Conservation (phyloP, 2,888 invertebrate species). For the Caenorhabditis sp. region DNA sequence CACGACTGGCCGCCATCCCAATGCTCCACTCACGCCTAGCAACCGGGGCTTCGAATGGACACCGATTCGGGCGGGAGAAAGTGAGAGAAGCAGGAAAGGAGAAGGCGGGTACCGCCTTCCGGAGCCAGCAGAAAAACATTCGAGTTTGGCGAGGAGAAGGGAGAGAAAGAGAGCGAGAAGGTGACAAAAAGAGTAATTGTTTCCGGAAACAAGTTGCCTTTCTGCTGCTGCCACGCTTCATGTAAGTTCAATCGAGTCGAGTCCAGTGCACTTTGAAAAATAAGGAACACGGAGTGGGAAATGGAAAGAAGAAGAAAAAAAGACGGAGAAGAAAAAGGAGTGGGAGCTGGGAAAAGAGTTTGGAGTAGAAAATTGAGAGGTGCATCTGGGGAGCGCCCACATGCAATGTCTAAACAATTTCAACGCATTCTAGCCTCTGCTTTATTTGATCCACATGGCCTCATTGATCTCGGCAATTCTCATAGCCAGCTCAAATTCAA, state of each 20-base stretch:
- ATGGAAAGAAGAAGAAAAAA: neutral
- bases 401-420: too few species aligned
- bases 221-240: neutral
- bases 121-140: conserved; percentile 16
- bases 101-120: conserved; percentile 24
- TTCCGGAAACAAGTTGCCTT: conserved; percentile 50
- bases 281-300: conserved; percentile 2
- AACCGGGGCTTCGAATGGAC: conserved; percentile 34
- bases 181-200: conserved; percentile 50
- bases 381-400: neutral
- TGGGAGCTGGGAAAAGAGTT: neutral
- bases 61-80: conserved; percentile 13
- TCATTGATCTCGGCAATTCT: too few species aligned
- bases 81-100: conserved; percentile 2
- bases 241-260: conserved; percentile 6
- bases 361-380: neutral
- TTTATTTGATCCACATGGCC: too few species aligned
- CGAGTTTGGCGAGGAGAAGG: neutral
- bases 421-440: too few species aligned
- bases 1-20: conserved; percentile 1
- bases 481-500: too few species aligned
- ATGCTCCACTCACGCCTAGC: conserved; percentile 25
- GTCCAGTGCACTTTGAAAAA: conserved; percentile 15
- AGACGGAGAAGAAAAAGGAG: conserved; percentile 9
- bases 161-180: conserved; percentile 6